These are phyloP conservation scores for Gymnoscopelus microlampas DNA, from an alignment of 2,797 vertebrate genomes.

Conservation along the genomic window DNA sequence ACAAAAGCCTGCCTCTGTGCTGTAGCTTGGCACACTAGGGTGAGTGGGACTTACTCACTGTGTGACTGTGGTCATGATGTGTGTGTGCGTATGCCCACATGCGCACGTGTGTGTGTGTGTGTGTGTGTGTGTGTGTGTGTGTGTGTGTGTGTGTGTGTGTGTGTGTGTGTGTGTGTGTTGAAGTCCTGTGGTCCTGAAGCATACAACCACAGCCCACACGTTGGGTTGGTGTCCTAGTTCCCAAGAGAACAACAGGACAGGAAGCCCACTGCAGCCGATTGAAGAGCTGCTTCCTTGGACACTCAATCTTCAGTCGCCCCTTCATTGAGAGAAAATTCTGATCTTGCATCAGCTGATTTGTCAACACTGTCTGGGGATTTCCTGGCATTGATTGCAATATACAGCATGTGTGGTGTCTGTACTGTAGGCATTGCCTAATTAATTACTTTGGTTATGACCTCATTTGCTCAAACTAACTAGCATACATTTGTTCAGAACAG, in stretches of 20 bases:
- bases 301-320: conserved; percentile 23
- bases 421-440: conserved; percentile 11
- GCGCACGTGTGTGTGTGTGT: conserved; percentile 27
- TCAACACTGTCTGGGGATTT: not conserved
- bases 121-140: conserved; percentile 34
- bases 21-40: conserved; percentile 1
- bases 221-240: conserved; percentile 64
- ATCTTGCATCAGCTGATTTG: conserved; percentile 23
- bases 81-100: not conserved
- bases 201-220: conserved; percentile 40
- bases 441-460: not conserved
- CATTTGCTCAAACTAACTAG: not conserved
- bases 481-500: no score
- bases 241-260: conserved; percentile 45
- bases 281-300: conserved; percentile 34
- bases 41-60: conserved; percentile 70
- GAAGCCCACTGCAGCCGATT: conserved; percentile 28
- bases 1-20: conserved; percentile 54
- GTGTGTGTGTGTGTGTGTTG: conserved; percentile 34
- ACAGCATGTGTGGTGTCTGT: not conserved
- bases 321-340: conserved; percentile 25
- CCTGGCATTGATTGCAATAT: not conserved
- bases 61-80: conserved; percentile 54
- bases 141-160: conserved; percentile 21
- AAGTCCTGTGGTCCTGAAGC: conserved; percentile 44